Conservation (phyloP, 1,140 invertebrate species). For the Colletes latitarsis region DNA sequence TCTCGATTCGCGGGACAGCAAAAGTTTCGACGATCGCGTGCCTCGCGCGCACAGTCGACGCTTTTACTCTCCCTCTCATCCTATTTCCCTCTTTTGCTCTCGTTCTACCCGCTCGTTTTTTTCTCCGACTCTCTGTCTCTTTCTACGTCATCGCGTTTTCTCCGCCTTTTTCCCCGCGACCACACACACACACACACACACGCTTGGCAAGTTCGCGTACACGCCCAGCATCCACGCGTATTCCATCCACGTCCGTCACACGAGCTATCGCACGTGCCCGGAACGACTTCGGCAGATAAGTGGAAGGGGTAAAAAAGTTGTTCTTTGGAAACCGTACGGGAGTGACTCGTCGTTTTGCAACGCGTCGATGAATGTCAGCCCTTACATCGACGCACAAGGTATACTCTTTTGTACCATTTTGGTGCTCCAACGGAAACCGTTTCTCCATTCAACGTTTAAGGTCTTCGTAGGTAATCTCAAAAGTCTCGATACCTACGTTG, state of each 20-base stretch:
- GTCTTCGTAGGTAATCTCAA: too few relatives aligned
- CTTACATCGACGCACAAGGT: too few relatives aligned
- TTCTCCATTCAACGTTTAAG: too few relatives aligned
- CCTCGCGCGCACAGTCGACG: constrained; percentile 31
- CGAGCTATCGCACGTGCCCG: constrained; percentile 35
- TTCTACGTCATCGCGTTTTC: background rate
- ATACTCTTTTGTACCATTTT: too few relatives aligned
- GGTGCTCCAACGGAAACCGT: too few relatives aligned
- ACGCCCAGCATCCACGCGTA: constrained; percentile 24
- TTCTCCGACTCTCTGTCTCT: constrained; percentile 20
- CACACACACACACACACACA: background rate
- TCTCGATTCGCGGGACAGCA: constrained; percentile 71
- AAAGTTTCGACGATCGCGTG: constrained; percentile 72
- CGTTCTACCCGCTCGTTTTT: constrained; percentile 13
- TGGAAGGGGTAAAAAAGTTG: constrained; percentile 20
- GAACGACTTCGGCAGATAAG: constrained; percentile 2
- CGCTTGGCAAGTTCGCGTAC: background rate
- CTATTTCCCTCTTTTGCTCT: constrained; percentile 5
- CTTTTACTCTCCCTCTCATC: constrained; percentile 36
- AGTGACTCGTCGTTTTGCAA: too few relatives aligned
- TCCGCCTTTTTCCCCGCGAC: background rate
- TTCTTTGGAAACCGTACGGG: constrained; percentile 1
- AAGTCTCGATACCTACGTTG: too few relatives aligned
- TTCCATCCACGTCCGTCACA: constrained; percentile 45
- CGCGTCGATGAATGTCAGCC: too few relatives aligned